Base-by-base conservation (phyloP, 2,113 vertebrate species). In the Triplophysa dalaica region DNA sequence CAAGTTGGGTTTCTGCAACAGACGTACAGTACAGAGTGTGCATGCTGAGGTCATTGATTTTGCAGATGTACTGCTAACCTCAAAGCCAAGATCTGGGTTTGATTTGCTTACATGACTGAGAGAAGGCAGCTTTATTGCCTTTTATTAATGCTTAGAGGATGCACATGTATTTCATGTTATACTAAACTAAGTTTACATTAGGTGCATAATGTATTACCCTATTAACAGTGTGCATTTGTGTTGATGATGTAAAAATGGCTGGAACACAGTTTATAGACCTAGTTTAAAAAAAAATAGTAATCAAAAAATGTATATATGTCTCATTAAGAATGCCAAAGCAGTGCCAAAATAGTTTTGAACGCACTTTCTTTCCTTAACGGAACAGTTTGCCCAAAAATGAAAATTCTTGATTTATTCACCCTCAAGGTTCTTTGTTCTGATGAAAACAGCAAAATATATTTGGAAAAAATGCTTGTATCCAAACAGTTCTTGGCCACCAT, bases 21-120 rank as follows among this genome's bases (percentile, higher is more conserved):
- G 66, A 50, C 41, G 45, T 58, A 58, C 19, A 21, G 19, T 58
- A 58, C 19, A 21, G 48, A 52, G 50, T 16, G 12, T 14, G 4
- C 66, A 69, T 38, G 63, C 41, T 70, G 14, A 63, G 72, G 19
- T 72, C 22, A 52, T 64, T 21, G 13, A 45, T 72, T 73, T 26
- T 54, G 48, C 62, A 64, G 38, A 69, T 60, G 72, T 26, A 43
- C 21, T 45, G 72, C 72, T 62, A 48, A 45, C 21, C 33, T 75
- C 56, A 62, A 75, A 62, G 41, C 13, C 13, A 19, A 75, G 41
- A 75, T 75, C 33, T 75, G n/a, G n/a, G 58, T 75, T 75, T 75
- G n/a, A 75, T 62, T 26, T 62, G 72, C 16, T 75, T 22, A 48
- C 16, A 61, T 56, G 26, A 70, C 48, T 29, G 16, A 54, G 24